Percentiles rank a stretch among this genome's conserved stretches.
Conservation (phyloP, 2,113 vertebrate genomes). For the Corvus hawaiiensis region DNA sequence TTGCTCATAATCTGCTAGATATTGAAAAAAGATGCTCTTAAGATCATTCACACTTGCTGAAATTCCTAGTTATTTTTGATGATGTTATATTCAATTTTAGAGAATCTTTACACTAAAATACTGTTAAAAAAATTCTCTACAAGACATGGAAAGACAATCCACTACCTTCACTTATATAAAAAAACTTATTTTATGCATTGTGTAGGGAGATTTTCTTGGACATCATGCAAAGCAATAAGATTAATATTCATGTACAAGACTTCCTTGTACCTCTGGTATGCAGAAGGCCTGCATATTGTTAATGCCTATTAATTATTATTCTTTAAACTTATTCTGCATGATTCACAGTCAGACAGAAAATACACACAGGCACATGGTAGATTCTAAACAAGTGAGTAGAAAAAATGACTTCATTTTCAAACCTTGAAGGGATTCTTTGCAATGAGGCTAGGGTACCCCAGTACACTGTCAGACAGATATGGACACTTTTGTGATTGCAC, state of each 20-base stretch:
- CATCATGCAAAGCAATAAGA: not conserved
- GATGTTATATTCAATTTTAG: not conserved
- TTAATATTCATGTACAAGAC: not conserved
- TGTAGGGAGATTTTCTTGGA: not conserved
- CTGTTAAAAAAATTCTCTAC: not conserved
- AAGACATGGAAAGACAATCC: not conserved
- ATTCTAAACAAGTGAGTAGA: not conserved
- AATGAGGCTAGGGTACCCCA: rapidly evolving
- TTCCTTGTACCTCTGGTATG: not conserved
- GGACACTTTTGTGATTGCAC: not conserved
- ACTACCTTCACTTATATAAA: not conserved
- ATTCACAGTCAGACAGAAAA: not conserved
- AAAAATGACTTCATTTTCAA: not conserved
- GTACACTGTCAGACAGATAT: not conserved
- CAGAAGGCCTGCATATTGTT: not conserved
- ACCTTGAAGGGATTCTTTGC: not conserved
- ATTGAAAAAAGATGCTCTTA: not conserved
- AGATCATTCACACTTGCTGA: not conserved
- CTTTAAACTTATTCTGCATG: not conserved
- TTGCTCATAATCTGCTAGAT: not conserved
- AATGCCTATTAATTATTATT: not conserved
- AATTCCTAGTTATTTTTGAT: not conserved
- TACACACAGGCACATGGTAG: not conserved
- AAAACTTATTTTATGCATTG: not conserved
- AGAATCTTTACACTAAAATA: not conserved